These are phyloP conservation scores for Pardosa pseudoannulata DNA, from an alignment of 2,888 invertebrate species.

Conservation along the genomic window DNA sequence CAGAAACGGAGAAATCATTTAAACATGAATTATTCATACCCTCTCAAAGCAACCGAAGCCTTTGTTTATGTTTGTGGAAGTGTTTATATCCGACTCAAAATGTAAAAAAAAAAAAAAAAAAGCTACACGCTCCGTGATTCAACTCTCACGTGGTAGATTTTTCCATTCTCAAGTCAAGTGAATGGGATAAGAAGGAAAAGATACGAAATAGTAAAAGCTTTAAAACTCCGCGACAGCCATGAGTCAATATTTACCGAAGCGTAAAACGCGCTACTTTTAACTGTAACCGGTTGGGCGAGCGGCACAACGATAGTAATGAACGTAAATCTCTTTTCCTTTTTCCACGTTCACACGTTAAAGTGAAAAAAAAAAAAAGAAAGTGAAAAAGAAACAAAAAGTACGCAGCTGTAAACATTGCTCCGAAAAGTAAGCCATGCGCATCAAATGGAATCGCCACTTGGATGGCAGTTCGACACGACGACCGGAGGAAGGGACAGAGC, in stretches of 20 bases:
- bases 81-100: no score
- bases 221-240: neutral
- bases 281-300: neutral
- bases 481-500: neutral
- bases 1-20: no score
- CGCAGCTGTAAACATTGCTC: neutral
- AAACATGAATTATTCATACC: no score
- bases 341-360: neutral
- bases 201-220: neutral
- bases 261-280: neutral
- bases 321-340: neutral
- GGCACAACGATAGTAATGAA: neutral
- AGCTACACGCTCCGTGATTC: neutral
- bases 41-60: no score
- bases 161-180: neutral
- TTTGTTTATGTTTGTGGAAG: no score
- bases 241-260: neutral
- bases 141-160: neutral
- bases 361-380: neutral
- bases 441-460: slow-evolving; percentile 65
- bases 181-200: neutral
- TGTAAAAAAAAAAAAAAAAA: no score
- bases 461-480: slow-evolving; percentile 50
- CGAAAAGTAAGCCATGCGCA: slow-evolving; percentile 38
- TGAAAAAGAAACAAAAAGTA: neutral